Evolutionary conservation across 2,797 vertebrate genomes (phyloP).

Genomic region (Triplophysa bombifrons): DNA sequence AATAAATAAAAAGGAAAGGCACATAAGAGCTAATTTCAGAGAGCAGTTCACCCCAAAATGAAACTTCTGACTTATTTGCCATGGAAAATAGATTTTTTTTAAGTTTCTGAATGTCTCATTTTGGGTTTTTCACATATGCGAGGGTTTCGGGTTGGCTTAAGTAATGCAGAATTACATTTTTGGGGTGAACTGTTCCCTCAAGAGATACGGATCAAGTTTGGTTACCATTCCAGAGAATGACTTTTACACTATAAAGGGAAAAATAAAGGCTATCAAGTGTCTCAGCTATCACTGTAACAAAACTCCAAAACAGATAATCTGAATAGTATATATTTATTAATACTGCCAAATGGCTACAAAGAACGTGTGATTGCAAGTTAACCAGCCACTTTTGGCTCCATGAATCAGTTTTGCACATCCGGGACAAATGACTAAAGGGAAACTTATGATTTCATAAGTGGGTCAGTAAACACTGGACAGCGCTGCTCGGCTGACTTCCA

Average conservation of each 20-base stretch:
- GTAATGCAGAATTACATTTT: not conserved
- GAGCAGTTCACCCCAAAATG: not conserved
- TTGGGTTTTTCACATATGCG: not conserved
- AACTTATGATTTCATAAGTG: constrained; percentile 12
- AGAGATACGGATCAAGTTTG: not conserved
- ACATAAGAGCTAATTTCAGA: constrained; percentile 29
- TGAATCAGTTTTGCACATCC: not conserved
- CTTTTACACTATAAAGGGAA: not conserved
- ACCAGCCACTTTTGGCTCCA: constrained; percentile 8
- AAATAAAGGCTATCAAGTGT: not conserved
- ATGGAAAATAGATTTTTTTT: too few relatives aligned
- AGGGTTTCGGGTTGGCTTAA: not conserved
- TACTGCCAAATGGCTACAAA: not conserved
- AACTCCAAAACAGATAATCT: not conserved
- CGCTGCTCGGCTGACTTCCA: constrained; percentile 16
- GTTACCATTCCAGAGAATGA: not conserved
- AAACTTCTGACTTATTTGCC: not conserved
- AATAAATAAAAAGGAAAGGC: constrained; percentile 40
- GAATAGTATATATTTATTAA: not conserved
- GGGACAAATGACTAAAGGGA: constrained; percentile 6
- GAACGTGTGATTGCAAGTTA: constrained; percentile 14
- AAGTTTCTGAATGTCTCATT: not conserved
- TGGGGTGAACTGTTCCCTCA: not conserved
- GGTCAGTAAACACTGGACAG: constrained; percentile 15
- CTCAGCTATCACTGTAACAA: not conserved